These are phyloP conservation scores for Parnassius apollo DNA, from an alignment of 2,888 invertebrate species.

Conservation along the genomic window DNA sequence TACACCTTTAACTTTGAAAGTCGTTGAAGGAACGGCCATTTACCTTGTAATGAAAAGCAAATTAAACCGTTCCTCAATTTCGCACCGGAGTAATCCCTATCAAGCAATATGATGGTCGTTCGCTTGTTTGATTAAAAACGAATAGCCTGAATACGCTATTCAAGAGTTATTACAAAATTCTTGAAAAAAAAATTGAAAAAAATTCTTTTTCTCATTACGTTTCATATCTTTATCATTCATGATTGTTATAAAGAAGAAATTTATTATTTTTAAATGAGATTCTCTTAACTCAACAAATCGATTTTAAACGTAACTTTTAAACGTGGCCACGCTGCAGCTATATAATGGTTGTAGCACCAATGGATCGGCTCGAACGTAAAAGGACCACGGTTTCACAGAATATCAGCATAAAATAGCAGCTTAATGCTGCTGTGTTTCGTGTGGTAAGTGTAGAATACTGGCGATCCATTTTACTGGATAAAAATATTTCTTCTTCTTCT, in stretches of 20 bases:
- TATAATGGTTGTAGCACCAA: no score
- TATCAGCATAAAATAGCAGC: no score
- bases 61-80: slow-evolving; percentile 25
- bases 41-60: slow-evolving; percentile 19
- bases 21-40: slow-evolving; percentile 33
- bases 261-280: background rate
- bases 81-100: slow-evolving; percentile 18
- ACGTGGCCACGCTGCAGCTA: no score
- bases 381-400: no score
- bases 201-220: slow-evolving; percentile 25
- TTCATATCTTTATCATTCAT: background rate
- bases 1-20: background rate
- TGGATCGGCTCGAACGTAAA: no score
- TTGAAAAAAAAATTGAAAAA: slow-evolving; percentile 28
- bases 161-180: slow-evolving; percentile 34
- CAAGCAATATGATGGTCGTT: slow-evolving; percentile 24
- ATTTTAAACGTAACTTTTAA: no score
- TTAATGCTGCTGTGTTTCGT: no score
- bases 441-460: no score
- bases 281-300: no score
- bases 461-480: no score
- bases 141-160: slow-evolving; percentile 32
- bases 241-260: background rate
- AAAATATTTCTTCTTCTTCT: no score
- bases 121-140: slow-evolving; percentile 40